Evolutionary conservation across 2,888 invertebrate species (phyloP), one percentile per base, ranked within the genome.

Genomic region (Gonocerus acuteangulatus): DNA sequence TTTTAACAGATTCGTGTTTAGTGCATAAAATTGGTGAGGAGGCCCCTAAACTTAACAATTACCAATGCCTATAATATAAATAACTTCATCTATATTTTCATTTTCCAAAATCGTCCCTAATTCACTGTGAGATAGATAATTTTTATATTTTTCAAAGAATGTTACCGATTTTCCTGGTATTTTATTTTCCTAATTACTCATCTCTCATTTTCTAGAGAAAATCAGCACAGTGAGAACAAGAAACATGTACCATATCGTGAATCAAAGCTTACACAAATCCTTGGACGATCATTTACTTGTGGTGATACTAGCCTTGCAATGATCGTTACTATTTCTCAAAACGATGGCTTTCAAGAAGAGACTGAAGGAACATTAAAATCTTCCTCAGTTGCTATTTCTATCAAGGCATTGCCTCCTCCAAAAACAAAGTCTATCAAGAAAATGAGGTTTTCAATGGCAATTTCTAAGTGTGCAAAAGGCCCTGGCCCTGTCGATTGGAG

Each of bases 241-340:
- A 67, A 69, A 48, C 69, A 79, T 4, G 75, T 83, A 2, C 85
- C 86, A 0, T 84, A 78, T 72, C 78, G 95, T 45, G 93, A 95
- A 64, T 93, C 93, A 0, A 95, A 95, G 72, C 75, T 96, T 42
- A 95, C 95, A 0, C 82, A 89, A 51, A 73, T 95, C 1, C 82
- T 92, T 48, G 91, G 94, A 71, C 80, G 82, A 1, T 87, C 87
- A 0, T 76, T 95, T 18, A 78, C 47, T 2, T 27, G 80, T 0
- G 90, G 91, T 0, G 74, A 79, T 1, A 80, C 89, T 75, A 74
- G 80, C 18, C 82, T 88, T 1, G 79, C 81, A 19, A 89, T 95
- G 86, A 83, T 95, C 67, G 89, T 95, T 0, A 93, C 89, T 57
- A 78, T 95, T 0, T 89, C 87, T 72, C 89, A 90, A 0, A 76